Conservation (phyloP, 2,113 vertebrate genomes). For the Ceratotherium simum region DNA sequence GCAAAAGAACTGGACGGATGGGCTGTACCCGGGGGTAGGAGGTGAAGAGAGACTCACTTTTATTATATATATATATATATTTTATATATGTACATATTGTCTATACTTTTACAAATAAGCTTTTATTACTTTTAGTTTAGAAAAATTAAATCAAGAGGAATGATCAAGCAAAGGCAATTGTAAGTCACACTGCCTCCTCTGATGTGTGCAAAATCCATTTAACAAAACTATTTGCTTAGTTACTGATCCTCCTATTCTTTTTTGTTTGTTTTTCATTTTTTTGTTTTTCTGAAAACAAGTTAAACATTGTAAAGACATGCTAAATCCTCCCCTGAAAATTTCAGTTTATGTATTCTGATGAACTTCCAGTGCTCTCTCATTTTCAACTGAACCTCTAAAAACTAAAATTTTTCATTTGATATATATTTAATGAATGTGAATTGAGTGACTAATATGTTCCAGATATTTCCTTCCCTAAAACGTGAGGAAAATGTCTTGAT, state of each 20-base stretch:
- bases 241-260: neutral
- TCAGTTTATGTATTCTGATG: neutral
- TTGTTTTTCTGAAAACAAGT: constrained; percentile 26
- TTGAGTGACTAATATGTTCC: neutral
- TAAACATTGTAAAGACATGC: neutral
- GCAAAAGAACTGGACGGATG: neutral
- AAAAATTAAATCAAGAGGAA: neutral
- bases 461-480: neutral
- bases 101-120: neutral
- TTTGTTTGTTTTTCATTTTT: neutral
- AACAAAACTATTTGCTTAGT: neutral
- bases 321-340: neutral
- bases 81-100: neutral
- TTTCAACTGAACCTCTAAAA: constrained; percentile 46
- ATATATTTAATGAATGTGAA: constrained; percentile 41
- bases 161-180: neutral
- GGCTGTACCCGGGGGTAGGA: neutral
- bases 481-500: neutral
- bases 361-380: neutral
- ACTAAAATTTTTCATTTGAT: constrained; percentile 16
- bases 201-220: constrained; percentile 3
- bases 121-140: neutral
- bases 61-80: neutral
- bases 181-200: neutral
- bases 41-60: neutral